Percentiles rank a stretch among this genome's conserved stretches.
Evolutionary conservation across 2,113 vertebrate species (phyloP).

Genomic region (Shinisaurus crocodilurus): DNA sequence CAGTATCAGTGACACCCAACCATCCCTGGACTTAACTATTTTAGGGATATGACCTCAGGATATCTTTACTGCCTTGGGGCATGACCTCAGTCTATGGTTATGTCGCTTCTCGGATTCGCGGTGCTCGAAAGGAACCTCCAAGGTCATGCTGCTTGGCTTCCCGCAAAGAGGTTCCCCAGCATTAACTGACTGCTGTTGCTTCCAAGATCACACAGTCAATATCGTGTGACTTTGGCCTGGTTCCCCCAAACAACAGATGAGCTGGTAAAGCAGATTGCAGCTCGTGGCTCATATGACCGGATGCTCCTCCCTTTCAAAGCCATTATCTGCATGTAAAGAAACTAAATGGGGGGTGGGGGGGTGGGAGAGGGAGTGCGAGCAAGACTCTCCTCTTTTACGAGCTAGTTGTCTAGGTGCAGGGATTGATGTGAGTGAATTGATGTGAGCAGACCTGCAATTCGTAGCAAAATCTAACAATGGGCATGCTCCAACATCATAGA

Average conservation of each 20-base stretch:
- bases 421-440: neutral
- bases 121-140: neutral
- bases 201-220: too few relatives aligned
- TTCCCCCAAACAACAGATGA: neutral
- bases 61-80: neutral
- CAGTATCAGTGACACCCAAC: neutral
- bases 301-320: neutral
- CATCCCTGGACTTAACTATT: neutral
- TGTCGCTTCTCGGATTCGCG: neutral
- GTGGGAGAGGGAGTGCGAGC: neutral
- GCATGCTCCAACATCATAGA: too few relatives aligned
- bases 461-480: too few relatives aligned
- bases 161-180: too few relatives aligned
- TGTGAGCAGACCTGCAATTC: neutral
- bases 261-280: neutral
- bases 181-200: too few relatives aligned
- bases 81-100: neutral
- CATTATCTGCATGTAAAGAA: neutral
- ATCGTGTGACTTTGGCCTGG: too few relatives aligned
- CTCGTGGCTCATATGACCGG: neutral
- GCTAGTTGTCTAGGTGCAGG: neutral
- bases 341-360: too few relatives aligned
- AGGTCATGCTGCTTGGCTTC: too few relatives aligned
- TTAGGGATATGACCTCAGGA: neutral
- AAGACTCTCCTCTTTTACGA: neutral